phyloP scores from a whole-genome alignment of 2,888 invertebrate genomes.

The Apantesis nais region DNA sequence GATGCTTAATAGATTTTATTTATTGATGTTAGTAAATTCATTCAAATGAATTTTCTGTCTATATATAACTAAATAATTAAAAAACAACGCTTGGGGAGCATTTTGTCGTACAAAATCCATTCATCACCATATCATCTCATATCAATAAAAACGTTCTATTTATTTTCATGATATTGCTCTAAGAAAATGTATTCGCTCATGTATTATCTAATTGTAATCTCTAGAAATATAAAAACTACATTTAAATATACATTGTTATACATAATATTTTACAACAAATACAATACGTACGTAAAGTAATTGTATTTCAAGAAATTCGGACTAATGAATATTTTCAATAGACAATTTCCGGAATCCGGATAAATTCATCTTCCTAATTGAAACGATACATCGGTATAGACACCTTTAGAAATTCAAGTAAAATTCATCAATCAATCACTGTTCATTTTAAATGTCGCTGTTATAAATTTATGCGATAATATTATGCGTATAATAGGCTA shows the following conservation, averaged over 20 bases:
- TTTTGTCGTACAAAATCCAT: constrained; percentile 74
- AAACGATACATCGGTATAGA: background rate
- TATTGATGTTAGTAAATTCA: constrained; percentile 37
- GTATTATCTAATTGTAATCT: background rate
- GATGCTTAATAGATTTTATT: constrained; percentile 47
- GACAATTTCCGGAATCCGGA: background rate
- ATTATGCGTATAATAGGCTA: constrained; percentile 12
- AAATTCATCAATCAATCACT: constrained; percentile 17
- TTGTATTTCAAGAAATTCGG: background rate
- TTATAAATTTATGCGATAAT: constrained; percentile 23
- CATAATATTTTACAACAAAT: background rate
- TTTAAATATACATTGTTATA: background rate
- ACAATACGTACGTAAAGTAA: background rate
- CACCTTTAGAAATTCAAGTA: background rate
- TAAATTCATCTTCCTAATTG: background rate
- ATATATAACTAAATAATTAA: constrained; percentile 28
- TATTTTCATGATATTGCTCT: constrained; percentile 33
- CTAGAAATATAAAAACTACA: background rate
- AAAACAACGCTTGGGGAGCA: constrained; percentile 53
- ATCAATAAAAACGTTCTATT: constrained; percentile 59
- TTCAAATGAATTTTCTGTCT: constrained; percentile 40
- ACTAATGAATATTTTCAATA: background rate
- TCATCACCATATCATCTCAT: constrained; percentile 83
- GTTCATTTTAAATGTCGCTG: constrained; percentile 14
- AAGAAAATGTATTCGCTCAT: background rate